phyloP scores from a whole-genome alignment of 1,140 invertebrate species.

The Eufriesea mexicana region DNA sequence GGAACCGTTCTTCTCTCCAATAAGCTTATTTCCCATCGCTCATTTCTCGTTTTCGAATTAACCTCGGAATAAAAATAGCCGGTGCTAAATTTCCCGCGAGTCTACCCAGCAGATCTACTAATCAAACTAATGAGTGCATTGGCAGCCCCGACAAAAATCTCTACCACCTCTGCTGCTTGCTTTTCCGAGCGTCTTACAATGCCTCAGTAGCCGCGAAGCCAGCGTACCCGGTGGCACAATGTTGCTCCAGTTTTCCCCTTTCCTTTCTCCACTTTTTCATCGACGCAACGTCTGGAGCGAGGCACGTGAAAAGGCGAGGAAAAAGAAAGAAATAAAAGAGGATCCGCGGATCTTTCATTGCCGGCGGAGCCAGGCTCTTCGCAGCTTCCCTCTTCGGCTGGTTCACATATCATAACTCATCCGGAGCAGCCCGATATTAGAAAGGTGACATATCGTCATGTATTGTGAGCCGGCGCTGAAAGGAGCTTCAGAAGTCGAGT shows the following conservation, averaged over 20 bases:
- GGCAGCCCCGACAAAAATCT: background rate
- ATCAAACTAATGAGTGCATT: background rate
- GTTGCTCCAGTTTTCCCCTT: background rate
- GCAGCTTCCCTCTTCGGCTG: constrained; percentile 6
- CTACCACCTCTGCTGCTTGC: background rate
- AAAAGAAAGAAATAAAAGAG: background rate
- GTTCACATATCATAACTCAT: constrained; percentile 38
- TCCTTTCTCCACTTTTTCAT: background rate
- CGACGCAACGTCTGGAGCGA: background rate
- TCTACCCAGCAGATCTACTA: background rate
- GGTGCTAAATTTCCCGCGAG: background rate
- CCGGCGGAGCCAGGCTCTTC: background rate
- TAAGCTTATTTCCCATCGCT: no score
- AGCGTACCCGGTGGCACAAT: background rate
- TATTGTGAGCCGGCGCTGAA: constrained; percentile 26
- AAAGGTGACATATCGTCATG: constrained; percentile 44
- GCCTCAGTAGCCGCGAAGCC: background rate
- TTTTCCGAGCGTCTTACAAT: background rate
- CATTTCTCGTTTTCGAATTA: no score
- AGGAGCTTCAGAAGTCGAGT: constrained; percentile 12
- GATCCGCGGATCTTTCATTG: constrained; percentile 14
- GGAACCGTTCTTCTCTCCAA: no score
- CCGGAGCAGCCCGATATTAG: constrained; percentile 45
- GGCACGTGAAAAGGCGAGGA: background rate
- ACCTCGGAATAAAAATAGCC: no score